Evolutionary conservation across 2,888 invertebrate genomes (phyloP).

Genomic region (Coelinius sp.): DNA sequence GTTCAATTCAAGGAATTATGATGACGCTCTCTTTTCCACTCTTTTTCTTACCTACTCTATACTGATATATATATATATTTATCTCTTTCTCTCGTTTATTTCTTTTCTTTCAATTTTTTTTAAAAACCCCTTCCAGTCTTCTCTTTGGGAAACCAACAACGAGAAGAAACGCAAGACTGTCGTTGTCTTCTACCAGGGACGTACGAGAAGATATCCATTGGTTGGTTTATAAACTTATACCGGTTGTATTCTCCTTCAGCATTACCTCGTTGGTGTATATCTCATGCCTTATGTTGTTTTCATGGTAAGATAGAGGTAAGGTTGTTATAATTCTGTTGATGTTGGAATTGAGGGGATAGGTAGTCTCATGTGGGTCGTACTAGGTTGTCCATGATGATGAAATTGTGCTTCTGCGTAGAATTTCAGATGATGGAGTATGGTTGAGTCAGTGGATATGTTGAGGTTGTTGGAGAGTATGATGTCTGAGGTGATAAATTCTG

Average conservation of each 20-base stretch:
- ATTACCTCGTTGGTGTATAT: background rate
- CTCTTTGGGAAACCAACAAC: conserved; percentile 40
- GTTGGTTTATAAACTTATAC: conserved; percentile 37
- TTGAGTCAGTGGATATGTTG: conserved; percentile 34
- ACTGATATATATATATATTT: conserved; percentile 35
- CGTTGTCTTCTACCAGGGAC: conserved; percentile 39
- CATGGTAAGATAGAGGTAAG: conserved; percentile 2
- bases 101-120: conserved; percentile 55
- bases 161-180: conserved; percentile 41
- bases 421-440: conserved; percentile 13
- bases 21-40: conserved; percentile 64
- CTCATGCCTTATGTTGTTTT: conserved; percentile 7
- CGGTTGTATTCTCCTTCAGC: conserved; percentile 27
- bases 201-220: conserved; percentile 44
- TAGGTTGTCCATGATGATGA: conserved; percentile 27
- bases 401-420: conserved; percentile 19
- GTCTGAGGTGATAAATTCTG: background rate
- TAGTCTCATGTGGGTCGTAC: background rate
- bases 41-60: conserved; percentile 42
- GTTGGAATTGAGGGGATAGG: background rate
- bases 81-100: conserved; percentile 13
- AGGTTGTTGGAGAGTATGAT: background rate
- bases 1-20: conserved; percentile 71
- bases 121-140: conserved; percentile 34
- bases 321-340: conserved; percentile 5